phyloP scores from a whole-genome alignment of 2,888 invertebrate species.

The Aporophyla lueneburgensis region DNA sequence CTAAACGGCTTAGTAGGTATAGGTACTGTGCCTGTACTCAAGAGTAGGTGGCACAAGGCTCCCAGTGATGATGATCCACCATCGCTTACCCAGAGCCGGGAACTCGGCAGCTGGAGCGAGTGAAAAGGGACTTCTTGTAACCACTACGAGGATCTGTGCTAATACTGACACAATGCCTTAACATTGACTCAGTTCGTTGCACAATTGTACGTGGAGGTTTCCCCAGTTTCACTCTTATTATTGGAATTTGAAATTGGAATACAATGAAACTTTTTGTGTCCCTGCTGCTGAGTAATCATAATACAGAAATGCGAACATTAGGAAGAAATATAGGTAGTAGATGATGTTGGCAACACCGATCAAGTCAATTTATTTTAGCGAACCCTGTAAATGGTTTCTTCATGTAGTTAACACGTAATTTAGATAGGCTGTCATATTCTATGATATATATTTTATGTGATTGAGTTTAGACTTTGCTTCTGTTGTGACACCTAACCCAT shows the following conservation, averaged over 20 bases:
- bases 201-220: constrained; percentile 1
- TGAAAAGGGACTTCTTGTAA: background rate
- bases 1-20: background rate
- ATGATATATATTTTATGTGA: background rate
- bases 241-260: background rate
- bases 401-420: background rate
- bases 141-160: background rate
- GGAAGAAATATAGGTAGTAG: background rate
- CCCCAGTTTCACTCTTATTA: background rate
- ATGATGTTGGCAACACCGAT: background rate
- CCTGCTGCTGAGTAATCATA: background rate
- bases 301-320: background rate
- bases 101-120: background rate
- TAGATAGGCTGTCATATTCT: background rate
- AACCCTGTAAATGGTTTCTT: too few species aligned
- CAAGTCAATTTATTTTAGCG: background rate
- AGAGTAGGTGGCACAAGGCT: background rate
- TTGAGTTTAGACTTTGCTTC: background rate
- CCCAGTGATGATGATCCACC: background rate
- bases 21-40: background rate
- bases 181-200: constrained; percentile 10
- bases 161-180: background rate
- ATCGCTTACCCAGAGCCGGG: too few species aligned
- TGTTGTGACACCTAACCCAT: constrained; percentile 7
- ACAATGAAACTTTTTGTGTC: background rate